phyloP scores from a whole-genome alignment of 1,140 invertebrate species.

The Drosophila ironensis region DNA sequence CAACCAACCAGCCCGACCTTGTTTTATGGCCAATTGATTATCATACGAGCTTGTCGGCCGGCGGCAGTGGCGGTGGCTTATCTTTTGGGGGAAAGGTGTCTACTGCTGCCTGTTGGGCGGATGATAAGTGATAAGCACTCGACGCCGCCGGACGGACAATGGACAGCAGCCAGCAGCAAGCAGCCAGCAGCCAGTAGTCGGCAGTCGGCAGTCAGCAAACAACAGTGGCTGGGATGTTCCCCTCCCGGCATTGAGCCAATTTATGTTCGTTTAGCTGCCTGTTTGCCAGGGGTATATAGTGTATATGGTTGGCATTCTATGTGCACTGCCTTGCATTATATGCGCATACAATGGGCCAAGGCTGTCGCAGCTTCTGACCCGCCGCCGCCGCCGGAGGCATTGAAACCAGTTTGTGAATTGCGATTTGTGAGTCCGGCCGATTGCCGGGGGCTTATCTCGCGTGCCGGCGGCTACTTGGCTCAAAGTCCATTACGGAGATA shows the following conservation, averaged over 20 bases:
- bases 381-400: too few relatives aligned
- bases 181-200: too few relatives aligned
- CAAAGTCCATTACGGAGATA: conserved; percentile 21
- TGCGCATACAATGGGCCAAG: conserved; percentile 24
- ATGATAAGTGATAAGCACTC: conserved; percentile 9
- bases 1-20: conserved; percentile 5
- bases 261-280: conserved; percentile 20
- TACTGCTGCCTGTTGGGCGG: not conserved
- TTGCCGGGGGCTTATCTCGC: conserved; percentile 23
- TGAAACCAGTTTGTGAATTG: conserved; percentile 28
- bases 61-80: conserved; percentile 5
- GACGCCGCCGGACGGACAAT: conserved; percentile 22
- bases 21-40: conserved; percentile 48
- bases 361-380: conserved; percentile 22
- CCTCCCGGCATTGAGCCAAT: conserved; percentile 7
- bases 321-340: conserved; percentile 9
- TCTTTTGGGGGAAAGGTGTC: not conserved
- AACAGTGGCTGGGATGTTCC: not conserved
- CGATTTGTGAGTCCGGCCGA: conserved; percentile 2
- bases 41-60: conserved; percentile 9
- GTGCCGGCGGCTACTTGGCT: conserved; percentile 5
- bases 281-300: too few relatives aligned
- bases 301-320: too few relatives aligned
- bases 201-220: too few relatives aligned
- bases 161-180: not conserved